Percentiles rank a stretch among this genome's conserved stretches.
Conservation (phyloP, 2,888 invertebrate genomes). For the Philopedon plagiatum region DNA sequence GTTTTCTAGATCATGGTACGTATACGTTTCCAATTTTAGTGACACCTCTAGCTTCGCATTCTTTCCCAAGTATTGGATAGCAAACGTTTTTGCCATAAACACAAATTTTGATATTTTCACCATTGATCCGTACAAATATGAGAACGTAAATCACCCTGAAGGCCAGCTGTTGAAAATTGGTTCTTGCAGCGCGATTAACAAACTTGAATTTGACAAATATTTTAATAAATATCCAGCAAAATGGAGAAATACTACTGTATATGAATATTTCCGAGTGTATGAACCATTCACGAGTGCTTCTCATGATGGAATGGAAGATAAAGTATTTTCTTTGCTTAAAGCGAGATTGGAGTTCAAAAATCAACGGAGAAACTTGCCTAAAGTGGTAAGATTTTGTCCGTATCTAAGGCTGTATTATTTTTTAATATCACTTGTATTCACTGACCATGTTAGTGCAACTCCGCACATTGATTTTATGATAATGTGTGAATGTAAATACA, state of each 20-base stretch:
- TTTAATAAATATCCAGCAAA: conserved; percentile 7
- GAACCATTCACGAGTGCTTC: background rate
- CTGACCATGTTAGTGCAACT: no score
- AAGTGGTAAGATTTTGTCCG: no score
- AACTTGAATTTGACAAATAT: background rate
- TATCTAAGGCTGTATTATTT: no score
- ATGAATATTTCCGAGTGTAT: background rate
- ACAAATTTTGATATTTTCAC: conserved; percentile 6
- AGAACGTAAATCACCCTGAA: background rate
- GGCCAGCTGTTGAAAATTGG: background rate
- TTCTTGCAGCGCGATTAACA: background rate
- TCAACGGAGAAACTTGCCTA: no score
- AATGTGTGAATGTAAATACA: no score
- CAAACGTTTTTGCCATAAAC: background rate
- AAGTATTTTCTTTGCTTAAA: background rate
- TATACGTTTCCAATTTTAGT: background rate
- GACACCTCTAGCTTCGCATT: background rate
- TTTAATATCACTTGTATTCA: no score
- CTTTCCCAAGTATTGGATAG: conserved; percentile 2
- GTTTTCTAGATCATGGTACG: background rate
- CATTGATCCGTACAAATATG: conserved; percentile 10
- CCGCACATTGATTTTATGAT: no score
- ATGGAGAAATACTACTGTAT: conserved; percentile 13
- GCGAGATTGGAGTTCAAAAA: background rate
- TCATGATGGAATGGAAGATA: conserved; percentile 11